Conservation (phyloP, 2,113 vertebrate genomes). For the Riparia riparia region DNA sequence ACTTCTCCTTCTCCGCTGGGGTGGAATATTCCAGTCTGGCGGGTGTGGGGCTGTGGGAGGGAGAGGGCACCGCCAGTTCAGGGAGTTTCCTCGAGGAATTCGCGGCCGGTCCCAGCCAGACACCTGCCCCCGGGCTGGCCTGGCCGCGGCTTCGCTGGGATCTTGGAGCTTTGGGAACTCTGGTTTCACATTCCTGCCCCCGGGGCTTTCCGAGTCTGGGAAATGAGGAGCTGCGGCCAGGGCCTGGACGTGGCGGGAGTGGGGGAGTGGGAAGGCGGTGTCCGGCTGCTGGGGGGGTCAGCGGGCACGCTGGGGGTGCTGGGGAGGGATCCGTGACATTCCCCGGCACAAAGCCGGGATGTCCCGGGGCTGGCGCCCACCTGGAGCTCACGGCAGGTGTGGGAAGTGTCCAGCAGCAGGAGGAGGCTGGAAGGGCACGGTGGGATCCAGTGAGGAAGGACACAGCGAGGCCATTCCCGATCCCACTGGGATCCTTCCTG, state of each 20-base stretch:
- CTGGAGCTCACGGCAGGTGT: rapidly evolving
- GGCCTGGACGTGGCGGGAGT: background rate
- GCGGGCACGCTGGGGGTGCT: background rate
- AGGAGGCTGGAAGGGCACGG: background rate
- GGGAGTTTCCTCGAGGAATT: background rate
- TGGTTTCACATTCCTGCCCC: background rate
- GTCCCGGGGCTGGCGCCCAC: background rate
- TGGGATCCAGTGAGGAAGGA: rapidly evolving
- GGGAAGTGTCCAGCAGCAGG: background rate
- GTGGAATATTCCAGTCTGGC: rapidly evolving
- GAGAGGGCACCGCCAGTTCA: rapidly evolving
- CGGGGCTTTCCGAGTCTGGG: background rate
- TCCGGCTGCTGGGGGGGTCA: background rate
- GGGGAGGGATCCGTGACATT: background rate
- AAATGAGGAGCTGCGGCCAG: background rate
- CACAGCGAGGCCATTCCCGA: rapidly evolving
- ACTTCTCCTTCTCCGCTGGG: rapidly evolving
- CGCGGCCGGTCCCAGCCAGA: rapidly evolving
- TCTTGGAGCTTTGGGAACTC: background rate
- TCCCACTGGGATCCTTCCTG: background rate
- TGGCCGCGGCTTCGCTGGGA: rapidly evolving
- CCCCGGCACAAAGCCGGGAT: rapidly evolving
- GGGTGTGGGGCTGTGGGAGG: rapidly evolving
- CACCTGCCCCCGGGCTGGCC: background rate
- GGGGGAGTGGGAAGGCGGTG: background rate